A percentile compares a stretch with the other conserved stretches of the same genome.
Conservation (phyloP, 2,888 invertebrate species). For the Incurvaria masculella region DNA sequence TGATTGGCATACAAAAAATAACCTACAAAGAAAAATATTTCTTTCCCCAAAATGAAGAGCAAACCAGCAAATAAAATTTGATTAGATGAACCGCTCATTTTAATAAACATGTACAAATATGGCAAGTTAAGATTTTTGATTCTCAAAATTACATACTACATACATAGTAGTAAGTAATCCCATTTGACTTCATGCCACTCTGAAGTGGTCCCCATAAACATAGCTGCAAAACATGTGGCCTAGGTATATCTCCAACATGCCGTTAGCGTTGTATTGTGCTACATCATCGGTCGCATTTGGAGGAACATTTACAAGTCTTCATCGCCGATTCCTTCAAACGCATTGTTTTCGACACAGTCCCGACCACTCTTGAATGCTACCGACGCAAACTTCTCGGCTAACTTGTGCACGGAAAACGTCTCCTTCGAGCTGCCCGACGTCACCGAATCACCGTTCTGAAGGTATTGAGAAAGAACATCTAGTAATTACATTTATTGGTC, state of each 20-base stretch:
- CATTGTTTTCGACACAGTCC: constrained; percentile 83
- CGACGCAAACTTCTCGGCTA: constrained; percentile 68
- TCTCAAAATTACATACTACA: background rate
- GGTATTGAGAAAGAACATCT: constrained; percentile 18
- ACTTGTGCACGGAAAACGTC: constrained; percentile 71
- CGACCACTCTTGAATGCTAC: constrained; percentile 68
- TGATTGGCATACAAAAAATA: no score
- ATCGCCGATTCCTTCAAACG: constrained; percentile 94
- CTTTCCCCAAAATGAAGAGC: no score
- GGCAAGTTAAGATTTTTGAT: background rate
- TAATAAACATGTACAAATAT: background rate
- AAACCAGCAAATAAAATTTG: no score
- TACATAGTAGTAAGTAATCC: background rate
- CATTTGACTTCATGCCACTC: background rate
- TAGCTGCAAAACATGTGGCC: background rate
- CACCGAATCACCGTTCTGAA: constrained; percentile 56
- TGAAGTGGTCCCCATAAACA: background rate
- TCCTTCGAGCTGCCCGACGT: constrained; percentile 56
- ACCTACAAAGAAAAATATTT: no score
- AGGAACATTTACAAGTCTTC: constrained; percentile 69
- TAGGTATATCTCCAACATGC: background rate
- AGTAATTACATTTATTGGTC: no score
- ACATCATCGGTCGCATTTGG: background rate
- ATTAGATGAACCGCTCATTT: no score
- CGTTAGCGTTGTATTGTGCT: background rate